Conservation (phyloP, 2,888 invertebrate genomes). For the Drosophila lutescens region DNA sequence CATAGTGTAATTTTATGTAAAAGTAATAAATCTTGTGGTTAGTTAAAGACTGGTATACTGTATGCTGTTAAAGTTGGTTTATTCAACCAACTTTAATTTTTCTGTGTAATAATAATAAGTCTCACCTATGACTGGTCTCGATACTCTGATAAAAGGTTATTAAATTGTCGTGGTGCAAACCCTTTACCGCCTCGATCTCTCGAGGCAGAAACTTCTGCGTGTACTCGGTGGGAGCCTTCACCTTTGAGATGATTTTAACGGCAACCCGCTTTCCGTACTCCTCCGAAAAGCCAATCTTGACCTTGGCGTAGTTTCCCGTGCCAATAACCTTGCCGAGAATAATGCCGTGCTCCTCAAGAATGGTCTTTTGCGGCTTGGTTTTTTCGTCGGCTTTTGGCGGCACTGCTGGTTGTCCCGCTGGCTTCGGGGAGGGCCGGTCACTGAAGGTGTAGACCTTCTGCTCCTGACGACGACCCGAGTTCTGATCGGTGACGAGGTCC, state of each 20-base stretch:
- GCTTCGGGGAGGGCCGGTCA: constrained; percentile 29
- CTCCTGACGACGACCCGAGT: constrained; percentile 64
- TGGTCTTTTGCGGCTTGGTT: constrained; percentile 85
- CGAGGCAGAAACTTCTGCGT: constrained; percentile 91
- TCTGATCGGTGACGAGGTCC: constrained; percentile 60
- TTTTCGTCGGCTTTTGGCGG: constrained; percentile 45
- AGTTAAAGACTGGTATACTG: no score
- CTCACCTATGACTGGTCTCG: constrained; percentile 92
- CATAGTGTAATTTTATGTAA: no score
- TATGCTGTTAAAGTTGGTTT: no score
- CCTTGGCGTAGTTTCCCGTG: constrained; percentile 92
- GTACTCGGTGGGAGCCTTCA: constrained; percentile 92
- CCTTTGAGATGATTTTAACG: constrained; percentile 93
- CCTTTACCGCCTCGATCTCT: constrained; percentile 93
- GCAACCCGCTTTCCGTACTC: constrained; percentile 90
- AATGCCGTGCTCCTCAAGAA: constrained; percentile 91
- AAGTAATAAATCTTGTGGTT: no score
- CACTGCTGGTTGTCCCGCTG: not conserved
- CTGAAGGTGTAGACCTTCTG: constrained; percentile 70
- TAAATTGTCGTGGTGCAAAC: constrained; percentile 90
- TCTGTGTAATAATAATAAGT: no score
- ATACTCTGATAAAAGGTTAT: constrained; percentile 93
- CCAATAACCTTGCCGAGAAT: constrained; percentile 90
- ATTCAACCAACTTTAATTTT: no score
- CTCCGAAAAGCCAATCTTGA: constrained; percentile 91